Evolutionary conservation across 2,888 invertebrate genomes (phyloP).

Genomic region (Eilema caniola): DNA sequence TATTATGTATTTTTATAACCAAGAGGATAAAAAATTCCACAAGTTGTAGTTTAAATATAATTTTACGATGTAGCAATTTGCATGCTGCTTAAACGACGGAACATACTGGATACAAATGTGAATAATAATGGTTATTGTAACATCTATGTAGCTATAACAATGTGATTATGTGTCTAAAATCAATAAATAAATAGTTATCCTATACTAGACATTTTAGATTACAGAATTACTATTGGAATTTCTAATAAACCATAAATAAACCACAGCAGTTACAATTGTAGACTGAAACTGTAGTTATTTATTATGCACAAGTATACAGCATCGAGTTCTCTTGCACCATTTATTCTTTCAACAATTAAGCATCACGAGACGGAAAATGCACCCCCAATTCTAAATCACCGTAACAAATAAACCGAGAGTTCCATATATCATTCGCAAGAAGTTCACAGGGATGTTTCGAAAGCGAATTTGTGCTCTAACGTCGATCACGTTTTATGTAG

Average conservation of each 20-base stretch:
- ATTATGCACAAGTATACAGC: neutral
- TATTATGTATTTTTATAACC: too few relatives aligned
- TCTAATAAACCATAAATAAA: neutral
- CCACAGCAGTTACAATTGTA: neutral
- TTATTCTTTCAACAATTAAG: neutral
- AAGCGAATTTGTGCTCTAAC: conserved; percentile 54
- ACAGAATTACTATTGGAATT: too few relatives aligned
- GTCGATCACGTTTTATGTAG: conserved; percentile 66
- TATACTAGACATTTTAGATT: too few relatives aligned
- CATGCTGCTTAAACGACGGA: too few relatives aligned
- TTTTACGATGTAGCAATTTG: too few relatives aligned
- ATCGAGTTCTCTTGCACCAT: neutral
- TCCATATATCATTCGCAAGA: conserved; percentile 41
- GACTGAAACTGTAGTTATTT: neutral
- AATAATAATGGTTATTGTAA: too few relatives aligned
- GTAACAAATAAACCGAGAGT: conserved; percentile 38
- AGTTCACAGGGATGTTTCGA: conserved; percentile 49
- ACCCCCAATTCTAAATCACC: conserved; percentile 25
- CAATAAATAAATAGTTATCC: too few relatives aligned
- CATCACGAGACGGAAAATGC: conserved; percentile 4
- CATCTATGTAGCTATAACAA: too few relatives aligned
- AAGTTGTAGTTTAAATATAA: too few relatives aligned
- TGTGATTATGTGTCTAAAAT: too few relatives aligned
- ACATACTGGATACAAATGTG: too few relatives aligned
- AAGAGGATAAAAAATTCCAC: too few relatives aligned